Evolutionary conservation across 2,797 vertebrate genomes (phyloP).

Genomic region (Pitangus sulphuratus): DNA sequence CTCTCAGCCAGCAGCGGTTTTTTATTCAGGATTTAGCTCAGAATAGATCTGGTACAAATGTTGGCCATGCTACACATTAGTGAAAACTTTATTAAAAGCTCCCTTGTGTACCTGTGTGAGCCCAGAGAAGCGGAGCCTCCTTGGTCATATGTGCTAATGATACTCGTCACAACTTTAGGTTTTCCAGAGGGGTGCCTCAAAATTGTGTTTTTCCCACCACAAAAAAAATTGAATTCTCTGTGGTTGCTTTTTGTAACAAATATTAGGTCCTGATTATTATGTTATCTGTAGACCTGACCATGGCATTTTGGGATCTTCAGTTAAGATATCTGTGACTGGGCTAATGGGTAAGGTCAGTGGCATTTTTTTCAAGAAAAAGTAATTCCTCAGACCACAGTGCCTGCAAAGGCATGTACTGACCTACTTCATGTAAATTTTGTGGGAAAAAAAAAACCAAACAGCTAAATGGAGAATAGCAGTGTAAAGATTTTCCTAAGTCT

Average conservation of each 20-base stretch:
- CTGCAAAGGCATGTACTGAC: background rate
- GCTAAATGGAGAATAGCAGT: background rate
- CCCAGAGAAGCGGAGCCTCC: background rate
- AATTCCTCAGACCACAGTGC: background rate
- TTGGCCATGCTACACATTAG: background rate
- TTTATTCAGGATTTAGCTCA: background rate
- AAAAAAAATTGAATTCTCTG: background rate
- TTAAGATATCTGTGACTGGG: background rate
- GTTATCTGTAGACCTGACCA: background rate
- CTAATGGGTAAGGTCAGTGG: background rate
- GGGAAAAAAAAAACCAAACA: background rate
- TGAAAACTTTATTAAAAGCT: background rate
- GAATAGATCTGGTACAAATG: background rate
- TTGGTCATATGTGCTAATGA: background rate
- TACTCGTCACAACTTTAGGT: background rate
- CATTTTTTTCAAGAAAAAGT: background rate
- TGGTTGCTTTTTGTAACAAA: background rate
- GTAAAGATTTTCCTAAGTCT: background rate
- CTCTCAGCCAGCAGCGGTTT: background rate
- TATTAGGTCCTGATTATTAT: background rate
- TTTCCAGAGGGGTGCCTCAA: background rate
- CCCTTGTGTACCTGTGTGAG: rapidly evolving
- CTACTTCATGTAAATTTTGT: background rate
- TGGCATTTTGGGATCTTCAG: background rate
- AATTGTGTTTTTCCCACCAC: background rate